These are phyloP conservation scores for Lateolabrax maculatus DNA, from an alignment of 2,797 vertebrate genomes.

Conservation along the genomic window DNA sequence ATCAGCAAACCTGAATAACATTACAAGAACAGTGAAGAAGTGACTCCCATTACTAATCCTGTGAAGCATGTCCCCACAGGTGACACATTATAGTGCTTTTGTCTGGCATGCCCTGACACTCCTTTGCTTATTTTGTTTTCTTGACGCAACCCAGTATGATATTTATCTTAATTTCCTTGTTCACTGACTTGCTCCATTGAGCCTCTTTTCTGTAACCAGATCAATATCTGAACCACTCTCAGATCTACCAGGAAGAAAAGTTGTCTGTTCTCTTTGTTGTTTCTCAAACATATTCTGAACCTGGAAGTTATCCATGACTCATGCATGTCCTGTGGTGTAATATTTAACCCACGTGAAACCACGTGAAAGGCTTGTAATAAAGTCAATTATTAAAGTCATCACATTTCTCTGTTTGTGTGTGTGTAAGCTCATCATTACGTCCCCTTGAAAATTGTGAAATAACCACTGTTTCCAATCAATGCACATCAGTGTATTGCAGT, in stretches of 20 bases:
- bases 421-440: slow-evolving; percentile 12
- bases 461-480: slow-evolving; percentile 57
- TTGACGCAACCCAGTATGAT: neutral
- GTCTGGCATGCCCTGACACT: slow-evolving; percentile 2
- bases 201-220: slow-evolving; percentile 17
- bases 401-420: slow-evolving; percentile 7
- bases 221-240: slow-evolving; percentile 21
- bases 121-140: slow-evolving; percentile 27
- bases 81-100: slow-evolving; percentile 27
- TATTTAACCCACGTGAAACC: slow-evolving; percentile 15
- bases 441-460: slow-evolving; percentile 29
- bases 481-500: slow-evolving; percentile 22
- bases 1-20: neutral
- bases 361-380: neutral
- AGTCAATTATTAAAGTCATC: slow-evolving; percentile 26
- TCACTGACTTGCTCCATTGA: slow-evolving; percentile 28
- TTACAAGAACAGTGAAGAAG: slow-evolving; percentile 4
- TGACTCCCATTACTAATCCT: slow-evolving; percentile 20
- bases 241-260: neutral
- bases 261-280: neutral
- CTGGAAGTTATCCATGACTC: neutral
- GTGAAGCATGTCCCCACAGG: slow-evolving; percentile 27
- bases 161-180: slow-evolving; percentile 37
- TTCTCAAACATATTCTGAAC: neutral
- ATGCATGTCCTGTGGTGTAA: neutral